Conservation (phyloP, 35 echinoderm and acorn worm species). For the Anneissia japonica region DNA sequence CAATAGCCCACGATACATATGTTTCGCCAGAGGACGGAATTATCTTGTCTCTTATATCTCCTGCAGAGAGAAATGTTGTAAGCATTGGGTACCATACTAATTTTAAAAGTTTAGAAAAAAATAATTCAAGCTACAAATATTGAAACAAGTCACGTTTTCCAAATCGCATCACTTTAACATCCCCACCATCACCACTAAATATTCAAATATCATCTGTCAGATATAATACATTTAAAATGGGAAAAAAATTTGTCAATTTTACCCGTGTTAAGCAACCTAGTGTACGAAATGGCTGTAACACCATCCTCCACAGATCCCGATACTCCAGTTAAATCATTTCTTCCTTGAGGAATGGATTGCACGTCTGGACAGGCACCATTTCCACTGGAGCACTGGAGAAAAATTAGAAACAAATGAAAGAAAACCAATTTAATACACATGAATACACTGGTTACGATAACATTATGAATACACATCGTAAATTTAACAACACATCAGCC, state of each 20-base stretch:
- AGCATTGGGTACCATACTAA: too few relatives aligned
- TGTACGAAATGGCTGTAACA: background rate
- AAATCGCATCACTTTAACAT: too few relatives aligned
- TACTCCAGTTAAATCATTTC: background rate
- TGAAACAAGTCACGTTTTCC: too few relatives aligned
- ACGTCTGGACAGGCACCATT: background rate
- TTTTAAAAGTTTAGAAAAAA: too few relatives aligned
- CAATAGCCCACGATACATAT: slow-evolving; percentile 44
- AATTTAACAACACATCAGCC: too few relatives aligned
- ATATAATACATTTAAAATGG: too few relatives aligned
- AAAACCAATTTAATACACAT: too few relatives aligned
- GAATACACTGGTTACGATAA: too few relatives aligned
- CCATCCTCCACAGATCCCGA: background rate
- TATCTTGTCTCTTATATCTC: slow-evolving; percentile 25
- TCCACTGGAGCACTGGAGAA: background rate
- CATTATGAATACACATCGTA: too few relatives aligned
- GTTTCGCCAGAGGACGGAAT: slow-evolving; percentile 21
- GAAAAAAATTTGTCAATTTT: background rate
- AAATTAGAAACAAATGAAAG: background rate
- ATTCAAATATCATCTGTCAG: too few relatives aligned
- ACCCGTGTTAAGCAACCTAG: background rate
- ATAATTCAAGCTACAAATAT: too few relatives aligned
- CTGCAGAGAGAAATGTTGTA: slow-evolving; percentile 21
- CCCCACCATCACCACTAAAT: too few relatives aligned
- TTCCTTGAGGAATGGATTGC: background rate